A percentile compares a stretch with the other conserved stretches of the same genome.
These are phyloP conservation scores for Channa argus DNA, from an alignment of 2,113 vertebrate species.

Conservation along the genomic window DNA sequence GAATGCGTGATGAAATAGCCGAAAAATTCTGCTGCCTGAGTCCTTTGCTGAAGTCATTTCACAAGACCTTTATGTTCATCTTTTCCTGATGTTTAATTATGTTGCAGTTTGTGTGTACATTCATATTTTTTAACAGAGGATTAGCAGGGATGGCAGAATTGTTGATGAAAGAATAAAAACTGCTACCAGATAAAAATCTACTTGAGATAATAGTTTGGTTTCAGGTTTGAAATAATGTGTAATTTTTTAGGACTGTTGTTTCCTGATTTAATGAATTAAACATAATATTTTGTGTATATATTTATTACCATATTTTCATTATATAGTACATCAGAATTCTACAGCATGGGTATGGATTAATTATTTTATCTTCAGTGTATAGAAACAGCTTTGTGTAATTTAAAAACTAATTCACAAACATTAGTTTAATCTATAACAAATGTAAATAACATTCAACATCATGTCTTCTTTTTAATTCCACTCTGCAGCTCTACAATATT, in stretches of 20 bases:
- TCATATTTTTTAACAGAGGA: constrained; percentile 38
- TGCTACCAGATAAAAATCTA: constrained; percentile 20
- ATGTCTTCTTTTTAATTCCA: constrained; percentile 10
- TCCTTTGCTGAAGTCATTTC: constrained; percentile 47
- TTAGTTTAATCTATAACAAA: background rate
- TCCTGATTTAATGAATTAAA: too few species aligned
- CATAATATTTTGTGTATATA: too few species aligned
- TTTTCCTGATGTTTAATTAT: constrained; percentile 45
- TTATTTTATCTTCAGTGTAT: background rate
- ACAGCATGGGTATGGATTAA: too few species aligned
- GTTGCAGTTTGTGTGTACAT: constrained; percentile 60
- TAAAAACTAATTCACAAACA: background rate
- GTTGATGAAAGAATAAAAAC: constrained; percentile 27
- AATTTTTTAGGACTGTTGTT: background rate
- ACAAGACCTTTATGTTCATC: constrained; percentile 41
- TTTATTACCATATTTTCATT: too few species aligned
- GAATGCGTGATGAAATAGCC: constrained; percentile 36
- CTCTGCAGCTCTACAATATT: background rate
- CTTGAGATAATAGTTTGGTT: constrained; percentile 27
- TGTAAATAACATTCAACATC: background rate
- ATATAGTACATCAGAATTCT: too few species aligned
- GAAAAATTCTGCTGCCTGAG: constrained; percentile 33
- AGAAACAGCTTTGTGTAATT: background rate
- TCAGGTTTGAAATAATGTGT: constrained; percentile 27
- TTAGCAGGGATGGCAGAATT: constrained; percentile 49